Conservation (phyloP, 2,888 invertebrate species). For the Volucella inflata region DNA sequence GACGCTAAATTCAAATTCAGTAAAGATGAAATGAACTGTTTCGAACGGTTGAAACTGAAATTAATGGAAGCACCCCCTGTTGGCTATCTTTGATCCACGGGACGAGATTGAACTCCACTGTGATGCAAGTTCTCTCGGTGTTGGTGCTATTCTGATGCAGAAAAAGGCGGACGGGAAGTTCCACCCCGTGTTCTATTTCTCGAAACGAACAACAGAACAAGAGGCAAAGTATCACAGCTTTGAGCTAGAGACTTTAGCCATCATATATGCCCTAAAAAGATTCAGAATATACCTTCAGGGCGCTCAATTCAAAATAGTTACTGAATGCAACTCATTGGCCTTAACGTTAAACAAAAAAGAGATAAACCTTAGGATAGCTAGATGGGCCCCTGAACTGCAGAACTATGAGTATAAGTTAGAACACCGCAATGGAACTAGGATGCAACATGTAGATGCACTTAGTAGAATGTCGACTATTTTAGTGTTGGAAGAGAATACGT, state of each 20-base stretch:
- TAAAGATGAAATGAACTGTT: conserved; percentile 2
- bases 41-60: conserved; percentile 44
- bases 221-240: conserved; percentile 78
- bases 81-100: conserved; percentile 77
- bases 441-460: conserved; percentile 78
- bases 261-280: conserved; percentile 76
- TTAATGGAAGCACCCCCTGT: conserved; percentile 70
- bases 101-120: conserved; percentile 78
- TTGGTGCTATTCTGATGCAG: conserved; percentile 77
- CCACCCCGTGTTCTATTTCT: conserved; percentile 78
- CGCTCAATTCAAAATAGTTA: no score
- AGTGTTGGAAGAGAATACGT: conserved; percentile 38
- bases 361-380: conserved; percentile 5
- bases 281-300: no score
- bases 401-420: conserved; percentile 6
- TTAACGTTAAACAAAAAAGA: no score
- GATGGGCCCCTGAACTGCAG: conserved; percentile 9
- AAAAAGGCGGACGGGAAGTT: conserved; percentile 62
- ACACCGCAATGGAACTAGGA: conserved; percentile 52
- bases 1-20: conserved; percentile 32
- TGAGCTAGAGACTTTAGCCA: conserved; percentile 78
- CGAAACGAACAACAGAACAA: conserved; percentile 75
- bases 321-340: no score
- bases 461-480: conserved; percentile 68
- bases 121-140: conserved; percentile 77